Conservation (phyloP, 2,797 vertebrate genomes). For the Enteromius thamalakanensis region DNA sequence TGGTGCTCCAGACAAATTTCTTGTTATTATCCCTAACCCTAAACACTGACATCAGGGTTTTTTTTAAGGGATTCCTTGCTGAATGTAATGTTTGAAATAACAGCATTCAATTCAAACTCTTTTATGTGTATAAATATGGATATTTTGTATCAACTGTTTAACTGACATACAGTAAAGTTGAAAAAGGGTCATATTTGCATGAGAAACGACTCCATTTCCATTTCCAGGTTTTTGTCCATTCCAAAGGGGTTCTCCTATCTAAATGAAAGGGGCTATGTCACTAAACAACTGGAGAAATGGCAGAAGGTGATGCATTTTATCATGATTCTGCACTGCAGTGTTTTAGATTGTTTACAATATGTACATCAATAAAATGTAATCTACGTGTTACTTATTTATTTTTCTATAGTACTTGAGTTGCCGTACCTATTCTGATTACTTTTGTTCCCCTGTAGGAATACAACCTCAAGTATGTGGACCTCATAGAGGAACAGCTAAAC, state of each 20-base stretch:
- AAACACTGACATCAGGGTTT: not conserved
- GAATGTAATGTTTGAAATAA: not conserved
- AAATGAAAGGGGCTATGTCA: slow-evolving; percentile 96
- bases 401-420: not conserved
- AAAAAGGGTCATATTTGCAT: not conserved
- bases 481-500: slow-evolving; percentile 97
- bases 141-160: not conserved
- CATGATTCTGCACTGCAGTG: not conserved
- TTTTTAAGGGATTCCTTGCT: not conserved
- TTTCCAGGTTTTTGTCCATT: slow-evolving; percentile 93
- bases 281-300: slow-evolving; percentile 98
- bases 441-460: slow-evolving; percentile 82
- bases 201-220: not conserved
- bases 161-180: not conserved
- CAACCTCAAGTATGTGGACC: slow-evolving; percentile 96
- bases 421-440: not conserved
- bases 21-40: not conserved
- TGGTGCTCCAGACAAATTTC: not conserved
- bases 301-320: slow-evolving; percentile 86
- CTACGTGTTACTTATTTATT: not conserved
- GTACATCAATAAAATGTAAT: not conserved
- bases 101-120: not conserved
- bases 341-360: not conserved
- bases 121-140: not conserved
- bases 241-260: slow-evolving; percentile 98